Percentiles rank a stretch among this genome's conserved stretches.
These are phyloP conservation scores for Rhinichthys klamathensis DNA, from an alignment of 2,113 vertebrate species.

Conservation along the genomic window DNA sequence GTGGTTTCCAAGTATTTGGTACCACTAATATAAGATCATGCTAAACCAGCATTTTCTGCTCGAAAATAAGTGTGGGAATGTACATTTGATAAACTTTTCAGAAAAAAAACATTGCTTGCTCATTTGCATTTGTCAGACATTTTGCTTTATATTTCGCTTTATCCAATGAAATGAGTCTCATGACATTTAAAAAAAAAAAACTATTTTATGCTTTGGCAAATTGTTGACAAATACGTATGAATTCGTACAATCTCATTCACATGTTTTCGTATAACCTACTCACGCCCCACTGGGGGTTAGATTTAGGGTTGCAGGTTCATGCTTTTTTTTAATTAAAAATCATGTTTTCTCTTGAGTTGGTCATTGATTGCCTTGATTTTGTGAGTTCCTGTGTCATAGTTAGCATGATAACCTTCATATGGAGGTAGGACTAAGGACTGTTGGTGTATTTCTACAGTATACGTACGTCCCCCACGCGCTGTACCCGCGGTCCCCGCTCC, in stretches of 20 bases:
- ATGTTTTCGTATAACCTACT: not conserved
- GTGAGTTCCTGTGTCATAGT: too few relatives aligned
- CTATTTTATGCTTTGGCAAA: not conserved
- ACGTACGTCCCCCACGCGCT: constrained; percentile 57
- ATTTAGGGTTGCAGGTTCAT: not conserved
- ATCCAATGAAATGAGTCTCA: not conserved
- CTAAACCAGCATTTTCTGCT: constrained; percentile 35
- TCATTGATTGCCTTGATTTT: not conserved
- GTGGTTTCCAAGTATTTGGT: constrained; percentile 50
- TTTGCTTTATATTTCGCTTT: not conserved
- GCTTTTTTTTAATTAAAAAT: not conserved
- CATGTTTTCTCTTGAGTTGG: not conserved
- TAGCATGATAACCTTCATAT: not conserved
- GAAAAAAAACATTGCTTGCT: not conserved
- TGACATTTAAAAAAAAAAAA: too few relatives aligned
- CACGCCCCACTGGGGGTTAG: not conserved
- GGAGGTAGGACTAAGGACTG: not conserved
- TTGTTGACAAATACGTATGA: not conserved
- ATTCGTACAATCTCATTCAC: not conserved
- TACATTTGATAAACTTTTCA: not conserved
- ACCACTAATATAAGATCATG: constrained; percentile 28
- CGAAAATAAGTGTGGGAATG: not conserved
- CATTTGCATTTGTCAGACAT: not conserved
- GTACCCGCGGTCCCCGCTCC: constrained; percentile 76
- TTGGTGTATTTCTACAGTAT: constrained; percentile 43